Percentiles rank a stretch among this genome's conserved stretches.
Conservation (phyloP, 1,140 invertebrate species). For the Cyclina sinensis region DNA sequence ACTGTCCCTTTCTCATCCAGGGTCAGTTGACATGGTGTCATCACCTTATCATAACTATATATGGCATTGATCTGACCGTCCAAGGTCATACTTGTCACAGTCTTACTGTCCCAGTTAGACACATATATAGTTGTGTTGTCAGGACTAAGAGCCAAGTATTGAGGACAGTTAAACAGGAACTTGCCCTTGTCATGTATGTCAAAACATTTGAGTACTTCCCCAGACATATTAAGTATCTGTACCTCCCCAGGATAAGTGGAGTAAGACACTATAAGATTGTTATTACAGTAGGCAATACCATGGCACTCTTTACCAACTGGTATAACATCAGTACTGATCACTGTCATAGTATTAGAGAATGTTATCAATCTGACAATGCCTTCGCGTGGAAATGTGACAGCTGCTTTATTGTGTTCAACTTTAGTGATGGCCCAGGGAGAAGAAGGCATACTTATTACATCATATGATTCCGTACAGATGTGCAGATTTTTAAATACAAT, state of each 20-base stretch:
- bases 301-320: neutral
- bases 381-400: slow-evolving; percentile 8
- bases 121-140: slow-evolving; percentile 23
- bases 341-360: neutral
- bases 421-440: neutral
- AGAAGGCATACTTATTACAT: neutral
- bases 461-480: neutral
- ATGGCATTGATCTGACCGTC: slow-evolving; percentile 4
- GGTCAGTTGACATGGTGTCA: neutral
- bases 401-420: neutral
- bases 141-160: neutral
- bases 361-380: neutral
- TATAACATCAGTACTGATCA: neutral
- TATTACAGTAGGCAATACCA: slow-evolving; percentile 4
- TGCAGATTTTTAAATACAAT: neutral
- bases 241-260: neutral
- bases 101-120: neutral
- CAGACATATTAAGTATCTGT: slow-evolving; percentile 11
- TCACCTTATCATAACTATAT: neutral
- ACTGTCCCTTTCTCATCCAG: neutral
- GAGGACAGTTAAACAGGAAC: neutral
- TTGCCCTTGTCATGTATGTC: neutral
- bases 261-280: neutral
- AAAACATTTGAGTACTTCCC: neutral
- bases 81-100: neutral